Conservation (phyloP, 2,113 vertebrate species). For the Gadus macrocephalus region DNA sequence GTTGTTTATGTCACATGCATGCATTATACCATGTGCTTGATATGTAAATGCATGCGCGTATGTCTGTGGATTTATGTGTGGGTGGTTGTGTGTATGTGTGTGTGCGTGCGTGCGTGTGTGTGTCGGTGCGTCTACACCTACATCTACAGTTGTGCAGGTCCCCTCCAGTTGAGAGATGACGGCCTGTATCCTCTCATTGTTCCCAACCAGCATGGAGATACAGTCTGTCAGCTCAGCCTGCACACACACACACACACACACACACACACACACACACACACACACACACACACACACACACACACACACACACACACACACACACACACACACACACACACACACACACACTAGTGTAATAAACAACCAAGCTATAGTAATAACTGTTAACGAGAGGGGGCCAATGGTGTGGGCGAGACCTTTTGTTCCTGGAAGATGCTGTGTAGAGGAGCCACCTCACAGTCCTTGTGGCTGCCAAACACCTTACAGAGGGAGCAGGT, state of each 20-base stretch:
- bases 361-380: neutral
- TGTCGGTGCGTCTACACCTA: slow-evolving; percentile 51
- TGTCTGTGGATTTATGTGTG: no score
- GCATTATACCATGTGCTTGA: no score
- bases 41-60: no score
- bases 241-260: slow-evolving; percentile 26
- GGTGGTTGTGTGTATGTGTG: no score
- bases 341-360: neutral
- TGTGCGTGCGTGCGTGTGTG: neutral
- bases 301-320: neutral
- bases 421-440: slow-evolving; percentile 84
- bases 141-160: slow-evolving; percentile 82
- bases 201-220: slow-evolving; percentile 86
- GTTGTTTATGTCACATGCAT: no score
- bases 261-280: no score
- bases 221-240: slow-evolving; percentile 89
- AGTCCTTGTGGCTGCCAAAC: slow-evolving; percentile 89
- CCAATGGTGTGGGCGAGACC: slow-evolving; percentile 59
- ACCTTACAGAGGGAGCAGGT: slow-evolving; percentile 95
- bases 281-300: slow-evolving; percentile 23
- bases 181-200: slow-evolving; percentile 87
- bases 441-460: slow-evolving; percentile 87
- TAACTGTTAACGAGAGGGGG: neutral
- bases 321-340: slow-evolving; percentile 24
- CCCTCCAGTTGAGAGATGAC: slow-evolving; percentile 89